Conservation (phyloP, 1,140 invertebrate genomes). For the Saxidomus purpurata region DNA sequence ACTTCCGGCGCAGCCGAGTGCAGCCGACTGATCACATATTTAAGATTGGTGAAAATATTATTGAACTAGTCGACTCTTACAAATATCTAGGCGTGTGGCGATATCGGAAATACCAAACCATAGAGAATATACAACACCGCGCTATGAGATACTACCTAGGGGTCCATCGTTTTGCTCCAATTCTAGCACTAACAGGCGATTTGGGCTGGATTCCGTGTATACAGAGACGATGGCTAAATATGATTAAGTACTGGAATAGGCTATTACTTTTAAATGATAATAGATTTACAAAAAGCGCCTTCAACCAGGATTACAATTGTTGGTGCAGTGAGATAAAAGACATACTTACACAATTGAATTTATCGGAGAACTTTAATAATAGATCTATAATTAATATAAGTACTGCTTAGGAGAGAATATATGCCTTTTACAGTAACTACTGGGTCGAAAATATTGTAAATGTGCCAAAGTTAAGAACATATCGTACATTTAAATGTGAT, state of each 20-base stretch:
- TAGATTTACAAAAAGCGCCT: background rate
- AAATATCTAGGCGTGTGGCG: conserved; percentile 30
- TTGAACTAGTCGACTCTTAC: conserved; percentile 27
- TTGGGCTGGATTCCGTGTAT: background rate
- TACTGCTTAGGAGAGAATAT: background rate
- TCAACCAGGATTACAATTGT: background rate
- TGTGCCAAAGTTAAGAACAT: background rate
- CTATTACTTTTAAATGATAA: background rate
- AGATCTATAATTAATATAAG: background rate
- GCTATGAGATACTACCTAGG: conserved; percentile 30
- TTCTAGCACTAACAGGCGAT: conserved; percentile 12
- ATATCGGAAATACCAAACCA: background rate
- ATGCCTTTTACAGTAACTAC: background rate
- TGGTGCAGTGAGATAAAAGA: background rate
- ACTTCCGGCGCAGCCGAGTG: background rate
- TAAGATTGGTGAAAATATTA: conserved; percentile 16
- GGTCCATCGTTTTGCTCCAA: conserved; percentile 33
- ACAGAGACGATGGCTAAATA: background rate
- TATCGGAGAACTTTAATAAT: background rate
- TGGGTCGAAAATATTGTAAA: background rate
- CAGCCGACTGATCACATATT: background rate
- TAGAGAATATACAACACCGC: conserved; percentile 31
- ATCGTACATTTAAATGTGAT: background rate
- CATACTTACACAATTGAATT: background rate
- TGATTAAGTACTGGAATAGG: background rate